Percentiles rank a stretch among this genome's conserved stretches.
Evolutionary conservation across 2,888 invertebrate species (phyloP).

Genomic region (Orthonevra nobilis): DNA sequence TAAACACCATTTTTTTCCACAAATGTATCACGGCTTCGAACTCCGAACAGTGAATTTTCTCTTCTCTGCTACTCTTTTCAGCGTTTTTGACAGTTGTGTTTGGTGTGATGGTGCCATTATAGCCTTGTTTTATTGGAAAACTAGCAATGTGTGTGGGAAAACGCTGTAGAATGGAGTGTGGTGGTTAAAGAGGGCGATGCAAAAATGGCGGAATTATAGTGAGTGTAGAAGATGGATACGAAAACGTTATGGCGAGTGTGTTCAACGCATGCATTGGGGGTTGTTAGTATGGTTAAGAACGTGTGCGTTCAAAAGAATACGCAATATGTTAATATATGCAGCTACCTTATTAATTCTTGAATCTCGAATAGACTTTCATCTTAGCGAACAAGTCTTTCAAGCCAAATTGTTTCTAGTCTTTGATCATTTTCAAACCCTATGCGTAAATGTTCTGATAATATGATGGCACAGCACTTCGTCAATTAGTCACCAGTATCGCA

Average conservation of each 20-base stretch:
- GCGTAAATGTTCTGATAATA: too few species aligned
- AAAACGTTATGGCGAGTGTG: conserved; percentile 59
- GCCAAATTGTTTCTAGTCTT: too few species aligned
- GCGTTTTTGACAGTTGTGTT: conserved; percentile 62
- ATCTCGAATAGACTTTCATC: too few species aligned
- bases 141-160: conserved; percentile 1
- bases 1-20: conserved; percentile 63
- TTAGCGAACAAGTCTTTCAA: too few species aligned
- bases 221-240: conserved; percentile 1
- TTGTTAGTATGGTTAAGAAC: background rate
- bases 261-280: background rate
- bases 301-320: background rate
- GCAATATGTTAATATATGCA: too few species aligned
- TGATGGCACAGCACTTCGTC: too few species aligned
- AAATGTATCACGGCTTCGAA: conserved; percentile 60
- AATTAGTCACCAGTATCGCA: too few species aligned
- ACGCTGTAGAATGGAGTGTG: conserved; percentile 58
- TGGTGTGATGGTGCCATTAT: conserved; percentile 35
- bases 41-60: conserved; percentile 42
- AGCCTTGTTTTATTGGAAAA: conserved; percentile 57
- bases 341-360: too few species aligned
- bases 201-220: conserved; percentile 29
- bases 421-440: too few species aligned
- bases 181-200: conserved; percentile 17
- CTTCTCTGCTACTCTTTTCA: conserved; percentile 17